These are phyloP conservation scores for Morus bassanus DNA, from an alignment of 2,797 vertebrate genomes.

Conservation along the genomic window DNA sequence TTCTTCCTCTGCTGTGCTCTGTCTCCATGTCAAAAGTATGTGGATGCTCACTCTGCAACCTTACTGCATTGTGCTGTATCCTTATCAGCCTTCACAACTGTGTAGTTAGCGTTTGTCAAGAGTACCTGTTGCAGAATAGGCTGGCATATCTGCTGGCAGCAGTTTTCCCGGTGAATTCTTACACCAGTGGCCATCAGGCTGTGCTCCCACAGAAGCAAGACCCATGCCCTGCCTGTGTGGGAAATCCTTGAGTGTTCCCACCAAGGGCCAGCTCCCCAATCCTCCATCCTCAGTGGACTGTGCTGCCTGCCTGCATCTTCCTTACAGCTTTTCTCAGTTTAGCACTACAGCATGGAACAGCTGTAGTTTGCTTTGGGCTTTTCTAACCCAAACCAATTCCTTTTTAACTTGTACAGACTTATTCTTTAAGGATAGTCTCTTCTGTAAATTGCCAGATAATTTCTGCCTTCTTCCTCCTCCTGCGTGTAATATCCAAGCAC, in stretches of 20 bases:
- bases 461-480: not conserved
- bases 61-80: not conserved
- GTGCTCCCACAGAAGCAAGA: not conserved
- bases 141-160: not conserved
- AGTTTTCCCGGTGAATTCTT: not conserved
- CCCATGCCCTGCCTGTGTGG: accelerated
- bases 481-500: not conserved
- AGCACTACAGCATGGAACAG: not conserved
- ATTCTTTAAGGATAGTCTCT: not conserved
- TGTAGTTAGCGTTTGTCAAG: not conserved
- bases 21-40: accelerated
- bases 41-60: accelerated
- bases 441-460: not conserved
- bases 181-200: not conserved
- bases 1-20: not conserved
- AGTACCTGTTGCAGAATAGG: not conserved
- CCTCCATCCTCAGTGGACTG: not conserved
- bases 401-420: not conserved
- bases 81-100: not conserved
- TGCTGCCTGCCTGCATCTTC: not conserved
- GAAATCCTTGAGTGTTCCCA: not conserved
- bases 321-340: not conserved
- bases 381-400: not conserved
- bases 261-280: not conserved
- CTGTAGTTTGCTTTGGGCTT: not conserved